Evolutionary conservation across 1,140 invertebrate genomes (phyloP).

Genomic region (Drosophila neocordata): DNA sequence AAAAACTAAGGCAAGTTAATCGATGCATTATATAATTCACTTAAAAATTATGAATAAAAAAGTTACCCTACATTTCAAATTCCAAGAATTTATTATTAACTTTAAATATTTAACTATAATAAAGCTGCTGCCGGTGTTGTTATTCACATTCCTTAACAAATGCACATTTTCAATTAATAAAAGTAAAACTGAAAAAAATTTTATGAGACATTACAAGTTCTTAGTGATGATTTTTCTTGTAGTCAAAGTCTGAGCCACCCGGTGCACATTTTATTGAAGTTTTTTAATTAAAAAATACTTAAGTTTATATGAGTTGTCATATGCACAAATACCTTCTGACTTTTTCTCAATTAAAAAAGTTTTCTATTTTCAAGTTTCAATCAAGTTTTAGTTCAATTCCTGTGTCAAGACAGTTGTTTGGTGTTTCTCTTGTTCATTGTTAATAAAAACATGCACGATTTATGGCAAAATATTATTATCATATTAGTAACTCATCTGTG

Average conservation of each 20-base stretch:
- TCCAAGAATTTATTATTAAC: too few relatives aligned
- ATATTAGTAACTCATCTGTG: constrained; percentile 56
- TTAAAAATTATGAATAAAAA: too few relatives aligned
- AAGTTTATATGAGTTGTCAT: constrained; percentile 29
- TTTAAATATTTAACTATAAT: too few relatives aligned
- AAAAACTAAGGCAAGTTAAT: not conserved
- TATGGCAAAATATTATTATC: constrained; percentile 53
- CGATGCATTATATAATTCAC: not conserved
- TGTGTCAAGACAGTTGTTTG: not conserved
- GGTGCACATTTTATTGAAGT: constrained; percentile 44
- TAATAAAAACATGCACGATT: constrained; percentile 47
- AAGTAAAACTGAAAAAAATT: not conserved
- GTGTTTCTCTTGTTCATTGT: constrained; percentile 12
- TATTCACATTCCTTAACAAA: not conserved
- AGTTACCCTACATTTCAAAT: too few relatives aligned
- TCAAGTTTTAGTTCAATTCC: constrained; percentile 16
- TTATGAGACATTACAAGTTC: constrained; percentile 25
- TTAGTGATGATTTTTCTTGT: constrained; percentile 8
- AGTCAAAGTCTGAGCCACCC: constrained; percentile 18
- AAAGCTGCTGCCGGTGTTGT: too few relatives aligned
- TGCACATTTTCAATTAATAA: not conserved
- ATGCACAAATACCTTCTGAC: constrained; percentile 41
- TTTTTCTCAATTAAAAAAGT: constrained; percentile 56
- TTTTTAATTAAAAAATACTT: constrained; percentile 59
- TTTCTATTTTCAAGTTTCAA: constrained; percentile 31